These are phyloP conservation scores for Zele albiditarsus DNA, from an alignment of 2,888 invertebrate species.

Conservation along the genomic window DNA sequence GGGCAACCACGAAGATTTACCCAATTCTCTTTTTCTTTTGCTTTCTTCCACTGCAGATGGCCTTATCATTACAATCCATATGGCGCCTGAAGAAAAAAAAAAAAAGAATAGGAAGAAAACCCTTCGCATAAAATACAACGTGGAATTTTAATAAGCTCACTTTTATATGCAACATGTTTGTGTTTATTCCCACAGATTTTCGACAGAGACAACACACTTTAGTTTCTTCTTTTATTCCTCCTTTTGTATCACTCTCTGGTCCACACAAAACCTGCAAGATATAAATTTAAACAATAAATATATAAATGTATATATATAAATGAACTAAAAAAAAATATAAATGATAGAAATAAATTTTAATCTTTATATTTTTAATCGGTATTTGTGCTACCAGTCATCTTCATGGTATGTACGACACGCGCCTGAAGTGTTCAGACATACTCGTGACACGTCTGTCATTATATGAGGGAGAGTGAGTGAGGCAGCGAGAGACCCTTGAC, in stretches of 20 bases:
- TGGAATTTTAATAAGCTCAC: constrained; percentile 3
- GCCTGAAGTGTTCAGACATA: constrained; percentile 4
- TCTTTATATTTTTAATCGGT: constrained; percentile 22
- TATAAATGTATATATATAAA: background rate
- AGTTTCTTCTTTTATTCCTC: constrained; percentile 6
- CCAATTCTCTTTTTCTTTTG: background rate
- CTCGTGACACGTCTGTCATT: background rate
- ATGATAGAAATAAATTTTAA: background rate
- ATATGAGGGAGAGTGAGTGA: background rate
- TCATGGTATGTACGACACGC: background rate
- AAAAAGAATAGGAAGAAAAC: background rate
- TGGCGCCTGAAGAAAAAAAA: background rate
- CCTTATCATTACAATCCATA: background rate
- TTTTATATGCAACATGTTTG: constrained; percentile 23
- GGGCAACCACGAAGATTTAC: background rate
- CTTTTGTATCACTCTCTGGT: too few relatives aligned
- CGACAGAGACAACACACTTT: constrained; percentile 55
- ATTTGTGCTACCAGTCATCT: constrained; percentile 8
- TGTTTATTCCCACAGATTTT: constrained; percentile 62
- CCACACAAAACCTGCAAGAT: too few relatives aligned
- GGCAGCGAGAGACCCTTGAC: background rate
- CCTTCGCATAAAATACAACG: background rate
- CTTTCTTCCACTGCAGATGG: background rate
- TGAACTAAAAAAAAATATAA: background rate
- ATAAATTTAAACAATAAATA: too few relatives aligned